A percentile compares a stretch with the other conserved stretches of the same genome.
Evolutionary conservation across 2,797 vertebrate genomes (phyloP).

Genomic region (Anguilla anguilla): DNA sequence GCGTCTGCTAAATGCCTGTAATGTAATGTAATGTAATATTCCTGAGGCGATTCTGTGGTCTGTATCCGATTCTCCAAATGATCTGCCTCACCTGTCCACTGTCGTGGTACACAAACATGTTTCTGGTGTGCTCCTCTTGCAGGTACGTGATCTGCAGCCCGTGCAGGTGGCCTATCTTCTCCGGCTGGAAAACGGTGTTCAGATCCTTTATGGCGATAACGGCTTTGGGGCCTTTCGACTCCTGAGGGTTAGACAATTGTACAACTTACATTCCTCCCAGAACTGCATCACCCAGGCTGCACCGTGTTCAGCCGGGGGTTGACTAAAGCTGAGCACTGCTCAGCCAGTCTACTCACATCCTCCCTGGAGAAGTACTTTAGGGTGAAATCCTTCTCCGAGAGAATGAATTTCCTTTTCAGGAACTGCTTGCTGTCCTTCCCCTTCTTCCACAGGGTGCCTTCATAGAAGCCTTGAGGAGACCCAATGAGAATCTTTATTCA

Average conservation of each 20-base stretch:
- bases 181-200: slow-evolving; percentile 85
- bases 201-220: slow-evolving; percentile 80
- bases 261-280: neutral
- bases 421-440: slow-evolving; percentile 80
- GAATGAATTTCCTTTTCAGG: slow-evolving; percentile 77
- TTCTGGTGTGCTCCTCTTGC: slow-evolving; percentile 74
- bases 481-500: neutral
- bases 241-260: slow-evolving; percentile 29
- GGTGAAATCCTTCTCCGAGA: slow-evolving; percentile 78
- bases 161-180: slow-evolving; percentile 80
- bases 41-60: neutral
- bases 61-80: neutral
- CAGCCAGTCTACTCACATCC: slow-evolving; percentile 71
- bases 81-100: slow-evolving; percentile 77
- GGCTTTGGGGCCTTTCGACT: slow-evolving; percentile 82
- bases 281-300: neutral
- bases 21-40: too few relatives aligned
- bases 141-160: slow-evolving; percentile 86
- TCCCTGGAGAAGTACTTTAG: slow-evolving; percentile 84
- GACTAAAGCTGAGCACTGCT: neutral
- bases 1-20: too few relatives aligned
- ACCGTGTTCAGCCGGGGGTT: neutral
- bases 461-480: slow-evolving; percentile 66
- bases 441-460: slow-evolving; percentile 84
- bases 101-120: slow-evolving; percentile 89